phyloP scores from a whole-genome alignment of 2,888 invertebrate genomes.

The Rhagonycha fulva region DNA sequence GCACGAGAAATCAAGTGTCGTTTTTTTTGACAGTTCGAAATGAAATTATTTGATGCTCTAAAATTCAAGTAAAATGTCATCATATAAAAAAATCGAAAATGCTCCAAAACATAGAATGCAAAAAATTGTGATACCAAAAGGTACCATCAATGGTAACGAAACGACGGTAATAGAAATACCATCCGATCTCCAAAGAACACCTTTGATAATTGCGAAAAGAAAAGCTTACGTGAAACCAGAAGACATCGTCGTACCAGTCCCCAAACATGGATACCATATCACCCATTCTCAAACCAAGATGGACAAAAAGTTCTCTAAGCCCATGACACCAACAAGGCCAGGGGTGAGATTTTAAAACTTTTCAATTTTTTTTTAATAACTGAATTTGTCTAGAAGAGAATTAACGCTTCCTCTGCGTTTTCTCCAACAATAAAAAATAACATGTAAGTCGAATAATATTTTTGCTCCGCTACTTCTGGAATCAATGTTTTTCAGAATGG shows the following conservation, averaged over 20 bases:
- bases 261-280: not conserved
- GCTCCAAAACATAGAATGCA: not conserved
- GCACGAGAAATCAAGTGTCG: not conserved
- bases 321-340: not conserved
- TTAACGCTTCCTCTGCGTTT: not conserved
- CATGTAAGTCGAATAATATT: not conserved
- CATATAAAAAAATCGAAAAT: not conserved
- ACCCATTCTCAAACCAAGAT: not conserved
- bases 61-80: not conserved
- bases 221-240: not conserved
- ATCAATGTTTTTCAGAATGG: not conserved
- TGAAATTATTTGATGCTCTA: not conserved
- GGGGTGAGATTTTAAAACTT: not conserved
- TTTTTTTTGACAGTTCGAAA: not conserved
- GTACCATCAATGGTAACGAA: slow-evolving; percentile 8
- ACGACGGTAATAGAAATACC: slow-evolving; percentile 16
- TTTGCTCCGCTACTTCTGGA: not conserved
- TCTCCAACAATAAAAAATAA: not conserved
- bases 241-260: not conserved
- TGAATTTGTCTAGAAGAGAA: not conserved
- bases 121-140: slow-evolving; percentile 20
- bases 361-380: not conserved
- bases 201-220: not conserved
- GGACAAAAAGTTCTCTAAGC: not conserved
- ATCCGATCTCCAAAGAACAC: not conserved